Percentiles rank a stretch among this genome's conserved stretches.
phyloP scores from a whole-genome alignment of 2,113 vertebrate species.

The Scolopax mira region DNA sequence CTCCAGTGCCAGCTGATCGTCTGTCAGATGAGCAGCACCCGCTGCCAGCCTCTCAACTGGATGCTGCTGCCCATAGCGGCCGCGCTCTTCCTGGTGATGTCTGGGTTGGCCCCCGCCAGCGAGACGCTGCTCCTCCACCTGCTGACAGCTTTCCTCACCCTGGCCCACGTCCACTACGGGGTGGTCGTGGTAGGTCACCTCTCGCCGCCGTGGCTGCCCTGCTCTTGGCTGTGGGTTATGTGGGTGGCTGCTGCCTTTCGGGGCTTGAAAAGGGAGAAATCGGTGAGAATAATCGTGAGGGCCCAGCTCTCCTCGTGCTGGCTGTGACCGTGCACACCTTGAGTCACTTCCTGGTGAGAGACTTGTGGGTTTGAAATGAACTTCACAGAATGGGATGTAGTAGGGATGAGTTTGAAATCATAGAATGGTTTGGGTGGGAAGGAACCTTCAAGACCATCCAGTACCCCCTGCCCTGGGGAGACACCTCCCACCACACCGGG shows the following conservation, averaged over 20 bases:
- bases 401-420: background rate
- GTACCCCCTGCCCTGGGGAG: too few relatives aligned
- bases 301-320: background rate
- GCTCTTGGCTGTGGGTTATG: background rate
- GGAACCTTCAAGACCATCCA: too few relatives aligned
- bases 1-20: slow-evolving; percentile 95
- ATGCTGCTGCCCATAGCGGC: slow-evolving; percentile 85
- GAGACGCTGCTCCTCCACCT: slow-evolving; percentile 81
- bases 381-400: rapidly evolving
- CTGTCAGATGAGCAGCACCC: slow-evolving; percentile 97
- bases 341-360: background rate
- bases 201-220: rapidly evolving
- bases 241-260: background rate
- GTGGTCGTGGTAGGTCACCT: slow-evolving; percentile 87
- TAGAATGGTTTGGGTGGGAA: too few relatives aligned
- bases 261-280: rapidly evolving
- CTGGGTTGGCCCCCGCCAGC: slow-evolving; percentile 29
- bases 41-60: slow-evolving; percentile 90
- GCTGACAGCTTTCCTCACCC: slow-evolving; percentile 79
- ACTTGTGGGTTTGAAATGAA: rapidly evolving
- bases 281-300: background rate
- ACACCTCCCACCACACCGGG: too few relatives aligned
- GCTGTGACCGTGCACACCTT: rapidly evolving
- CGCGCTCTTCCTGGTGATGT: slow-evolving; percentile 75
- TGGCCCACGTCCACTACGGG: slow-evolving; percentile 93